Evolutionary conservation across 2,888 invertebrate genomes (phyloP).

Genomic region (Apomyelois bistriatella): DNA sequence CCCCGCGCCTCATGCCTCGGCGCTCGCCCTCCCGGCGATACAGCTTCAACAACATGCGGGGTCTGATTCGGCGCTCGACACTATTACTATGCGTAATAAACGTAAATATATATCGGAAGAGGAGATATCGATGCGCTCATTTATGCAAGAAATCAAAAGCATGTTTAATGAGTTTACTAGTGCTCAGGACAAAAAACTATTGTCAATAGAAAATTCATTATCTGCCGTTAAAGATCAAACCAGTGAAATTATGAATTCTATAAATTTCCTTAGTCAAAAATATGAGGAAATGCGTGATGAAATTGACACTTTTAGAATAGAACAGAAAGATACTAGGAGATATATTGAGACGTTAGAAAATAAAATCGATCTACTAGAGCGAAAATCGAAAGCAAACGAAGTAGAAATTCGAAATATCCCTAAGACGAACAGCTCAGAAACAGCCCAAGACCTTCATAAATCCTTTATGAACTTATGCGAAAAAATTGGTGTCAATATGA

Average conservation of each 20-base stretch:
- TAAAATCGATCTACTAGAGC: not conserved
- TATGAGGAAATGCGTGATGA: constrained; percentile 10
- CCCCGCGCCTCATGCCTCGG: not conserved
- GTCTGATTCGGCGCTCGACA: constrained; percentile 3
- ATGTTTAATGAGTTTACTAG: not conserved
- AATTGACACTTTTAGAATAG: not conserved
- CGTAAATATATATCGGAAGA: constrained; percentile 7
- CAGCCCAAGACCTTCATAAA: not conserved
- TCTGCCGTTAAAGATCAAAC: not conserved
- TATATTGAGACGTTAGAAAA: not conserved
- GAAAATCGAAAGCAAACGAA: not conserved
- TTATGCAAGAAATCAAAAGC: constrained; percentile 7
- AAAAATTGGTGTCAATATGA: not conserved
- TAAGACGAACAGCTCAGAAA: not conserved
- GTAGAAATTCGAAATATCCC: constrained; percentile 5
- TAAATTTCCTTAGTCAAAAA: constrained; percentile 6
- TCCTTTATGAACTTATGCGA: not conserved
- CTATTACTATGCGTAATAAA: constrained; percentile 2
- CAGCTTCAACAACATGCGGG: not conserved
- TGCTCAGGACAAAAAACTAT: not conserved
- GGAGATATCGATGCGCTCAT: constrained; percentile 1
- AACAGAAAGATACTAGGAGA: not conserved
- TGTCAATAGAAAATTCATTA: constrained; percentile 1
- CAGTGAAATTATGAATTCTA: not conserved
- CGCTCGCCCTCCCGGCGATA: not conserved